Evolutionary conservation across 2,888 invertebrate genomes (phyloP), one percentile per base, ranked within the genome.

Genomic region (Strigamia transsilvanica): DNA sequence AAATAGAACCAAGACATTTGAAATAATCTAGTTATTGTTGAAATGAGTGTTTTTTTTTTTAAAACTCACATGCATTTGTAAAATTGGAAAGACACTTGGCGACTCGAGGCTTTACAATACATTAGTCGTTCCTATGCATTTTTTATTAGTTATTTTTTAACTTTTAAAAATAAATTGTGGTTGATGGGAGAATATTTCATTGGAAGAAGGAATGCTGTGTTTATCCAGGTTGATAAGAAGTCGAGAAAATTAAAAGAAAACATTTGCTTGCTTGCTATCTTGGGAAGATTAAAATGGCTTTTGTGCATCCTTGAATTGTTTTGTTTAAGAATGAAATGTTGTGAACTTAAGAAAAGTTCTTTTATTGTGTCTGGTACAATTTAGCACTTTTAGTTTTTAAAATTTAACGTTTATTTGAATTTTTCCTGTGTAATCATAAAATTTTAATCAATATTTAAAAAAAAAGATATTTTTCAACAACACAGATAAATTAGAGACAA

Each of bases 191-290:
- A 38, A 38, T 38, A 10, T 38, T 6, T 38, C 38, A 38, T 38
- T 56, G 2, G 21, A 18, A 18, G 12, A 6, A 18, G n/a, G n/a
- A 56, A 56, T 56, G 2, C 56, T 56, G 15, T 73, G 32, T 32
- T 73, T 73, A 73, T 32, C 12, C 32, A 73, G 27, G 73, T 12
- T 32, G 73, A 73, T 73, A 73, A n/a, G 27, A 73, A 73, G 12
- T 73, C 10, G 73, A 13, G 73, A 73, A 73, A 73, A 73, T 73
- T 73, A 73, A 73, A 73, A 73, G 73, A 73, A 73, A 73, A 73
- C 73, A 73, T 73, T 73, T 73, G 73, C 23, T 73, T 73, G 73
- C 18, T 73, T 73, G 73, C 73, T 73, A 73, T 73, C 73, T 73
- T 73, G 73, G 21, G 32, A 73, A 73, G 73, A 73, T 73, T 73